These are phyloP conservation scores for Phyllotreta striolata DNA, from an alignment of 2,888 invertebrate species.

Conservation along the genomic window DNA sequence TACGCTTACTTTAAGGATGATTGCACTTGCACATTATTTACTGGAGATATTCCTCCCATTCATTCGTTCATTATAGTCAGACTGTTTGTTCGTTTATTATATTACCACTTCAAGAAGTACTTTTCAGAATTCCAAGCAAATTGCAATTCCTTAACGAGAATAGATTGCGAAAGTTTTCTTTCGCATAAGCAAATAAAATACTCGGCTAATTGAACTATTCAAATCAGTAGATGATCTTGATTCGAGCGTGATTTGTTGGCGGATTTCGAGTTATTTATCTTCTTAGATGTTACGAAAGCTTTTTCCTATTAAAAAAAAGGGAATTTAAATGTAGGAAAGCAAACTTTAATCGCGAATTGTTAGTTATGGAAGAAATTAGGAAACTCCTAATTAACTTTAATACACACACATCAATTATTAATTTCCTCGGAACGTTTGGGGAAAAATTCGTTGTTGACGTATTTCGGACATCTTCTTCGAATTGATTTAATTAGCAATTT, in stretches of 20 bases:
- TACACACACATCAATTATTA: neutral
- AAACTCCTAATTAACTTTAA: too few relatives aligned
- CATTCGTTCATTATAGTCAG: constrained; percentile 2
- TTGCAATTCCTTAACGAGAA: constrained; percentile 17
- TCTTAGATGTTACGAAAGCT: too few relatives aligned
- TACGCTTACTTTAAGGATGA: too few relatives aligned
- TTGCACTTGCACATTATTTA: too few relatives aligned
- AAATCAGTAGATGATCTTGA: neutral
- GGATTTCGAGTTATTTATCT: too few relatives aligned
- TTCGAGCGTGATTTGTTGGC: neutral
- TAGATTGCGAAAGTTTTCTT: constrained; percentile 15
- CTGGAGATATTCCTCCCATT: neutral
- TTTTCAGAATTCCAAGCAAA: constrained; percentile 7
- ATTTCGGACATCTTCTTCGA: constrained; percentile 22
- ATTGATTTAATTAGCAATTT: constrained; percentile 31
- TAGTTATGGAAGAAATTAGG: too few relatives aligned
- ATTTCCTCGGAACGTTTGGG: constrained; percentile 7
- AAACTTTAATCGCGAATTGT: too few relatives aligned
- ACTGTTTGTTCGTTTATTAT: constrained; percentile 5
- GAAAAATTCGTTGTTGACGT: constrained; percentile 1
- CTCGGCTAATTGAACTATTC: constrained; percentile 9
- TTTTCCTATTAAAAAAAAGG: too few relatives aligned
- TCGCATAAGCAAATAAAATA: constrained; percentile 3
- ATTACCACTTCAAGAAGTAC: constrained; percentile 1
- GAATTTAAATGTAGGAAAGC: too few relatives aligned